phyloP scores from a whole-genome alignment of 2,888 invertebrate genomes.

The Agapetus fuscipes region DNA sequence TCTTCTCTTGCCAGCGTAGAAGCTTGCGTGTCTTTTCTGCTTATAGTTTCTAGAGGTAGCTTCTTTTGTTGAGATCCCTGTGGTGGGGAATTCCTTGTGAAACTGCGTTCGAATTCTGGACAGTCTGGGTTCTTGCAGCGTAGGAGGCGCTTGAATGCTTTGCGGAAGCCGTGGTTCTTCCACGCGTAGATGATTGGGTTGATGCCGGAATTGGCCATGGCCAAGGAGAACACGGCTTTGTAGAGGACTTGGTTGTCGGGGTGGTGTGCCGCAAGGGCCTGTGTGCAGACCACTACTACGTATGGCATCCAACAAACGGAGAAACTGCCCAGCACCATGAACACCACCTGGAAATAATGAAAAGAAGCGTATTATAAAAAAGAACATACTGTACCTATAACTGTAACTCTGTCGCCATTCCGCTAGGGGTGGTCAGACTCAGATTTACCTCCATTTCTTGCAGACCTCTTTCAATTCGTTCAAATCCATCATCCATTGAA shows the following conservation, averaged over 20 bases:
- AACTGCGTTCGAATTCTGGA: conserved; percentile 37
- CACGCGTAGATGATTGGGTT: conserved; percentile 80
- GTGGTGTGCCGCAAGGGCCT: conserved; percentile 46
- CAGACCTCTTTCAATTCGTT: too few relatives aligned
- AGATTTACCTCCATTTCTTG: too few relatives aligned
- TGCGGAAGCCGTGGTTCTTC: conserved; percentile 71
- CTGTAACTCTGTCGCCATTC: too few relatives aligned
- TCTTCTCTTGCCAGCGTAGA: background rate
- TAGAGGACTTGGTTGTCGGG: conserved; percentile 40
- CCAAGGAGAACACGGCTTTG: conserved; percentile 58
- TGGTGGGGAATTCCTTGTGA: conserved; percentile 34
- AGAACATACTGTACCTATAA: too few relatives aligned
- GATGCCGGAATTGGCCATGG: conserved; percentile 70
- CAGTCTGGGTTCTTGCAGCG: conserved; percentile 55
- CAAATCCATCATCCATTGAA: too few relatives aligned
- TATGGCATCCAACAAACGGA: conserved; percentile 77
- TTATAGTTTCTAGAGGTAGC: conserved; percentile 39
- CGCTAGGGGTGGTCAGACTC: too few relatives aligned
- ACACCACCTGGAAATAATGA: conserved; percentile 57
- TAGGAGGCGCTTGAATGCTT: conserved; percentile 58
- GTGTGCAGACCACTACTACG: conserved; percentile 56
- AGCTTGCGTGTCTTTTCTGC: conserved; percentile 7
- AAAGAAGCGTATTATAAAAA: too few relatives aligned
- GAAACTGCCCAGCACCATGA: conserved; percentile 69
- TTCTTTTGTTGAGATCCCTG: conserved; percentile 45